Percentiles rank a stretch among this genome's conserved stretches.
Evolutionary conservation across 2,888 invertebrate species (phyloP).

Genomic region (Plebejus argus): DNA sequence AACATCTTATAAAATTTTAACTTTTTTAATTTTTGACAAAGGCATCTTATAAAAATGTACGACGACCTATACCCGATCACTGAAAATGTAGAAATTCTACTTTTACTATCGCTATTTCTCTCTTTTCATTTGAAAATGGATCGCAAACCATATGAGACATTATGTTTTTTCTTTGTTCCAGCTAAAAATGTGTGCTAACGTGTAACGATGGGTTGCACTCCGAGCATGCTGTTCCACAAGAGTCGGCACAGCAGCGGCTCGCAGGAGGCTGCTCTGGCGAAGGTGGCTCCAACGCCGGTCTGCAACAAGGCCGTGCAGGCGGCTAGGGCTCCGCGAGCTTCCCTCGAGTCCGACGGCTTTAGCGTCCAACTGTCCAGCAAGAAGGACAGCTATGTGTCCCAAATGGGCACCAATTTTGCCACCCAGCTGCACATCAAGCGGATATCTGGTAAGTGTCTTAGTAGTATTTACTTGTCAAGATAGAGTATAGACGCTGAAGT

Average conservation of each 20-base stretch:
- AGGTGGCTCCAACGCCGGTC: slow-evolving; percentile 69
- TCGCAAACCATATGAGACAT: not conserved
- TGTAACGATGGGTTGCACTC: slow-evolving; percentile 82
- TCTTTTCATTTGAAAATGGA: too few relatives aligned
- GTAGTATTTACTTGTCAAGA: not conserved
- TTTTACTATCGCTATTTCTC: too few relatives aligned
- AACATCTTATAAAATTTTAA: too few relatives aligned
- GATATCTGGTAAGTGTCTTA: slow-evolving; percentile 69
- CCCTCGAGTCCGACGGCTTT: slow-evolving; percentile 75
- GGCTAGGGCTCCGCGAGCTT: slow-evolving; percentile 71
- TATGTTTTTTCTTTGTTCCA: slow-evolving; percentile 57
- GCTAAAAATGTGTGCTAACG: slow-evolving; percentile 62
- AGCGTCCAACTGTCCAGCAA: slow-evolving; percentile 76
- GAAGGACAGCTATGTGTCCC: slow-evolving; percentile 78
- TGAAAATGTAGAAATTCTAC: too few relatives aligned
- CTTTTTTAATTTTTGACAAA: too few relatives aligned
- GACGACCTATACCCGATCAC: too few relatives aligned
- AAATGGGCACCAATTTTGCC: slow-evolving; percentile 78
- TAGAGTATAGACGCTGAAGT: too few relatives aligned
- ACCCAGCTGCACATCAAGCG: slow-evolving; percentile 76
- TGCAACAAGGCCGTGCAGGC: slow-evolving; percentile 74
- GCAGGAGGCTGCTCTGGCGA: slow-evolving; percentile 73
- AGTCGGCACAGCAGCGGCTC: slow-evolving; percentile 78
- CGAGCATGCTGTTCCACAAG: slow-evolving; percentile 83
- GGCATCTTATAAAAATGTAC: too few relatives aligned